A percentile compares a stretch with the other conserved stretches of the same genome.
phyloP scores from a whole-genome alignment of 1,140 invertebrate genomes.

The Dinothrombium tinctorium region DNA sequence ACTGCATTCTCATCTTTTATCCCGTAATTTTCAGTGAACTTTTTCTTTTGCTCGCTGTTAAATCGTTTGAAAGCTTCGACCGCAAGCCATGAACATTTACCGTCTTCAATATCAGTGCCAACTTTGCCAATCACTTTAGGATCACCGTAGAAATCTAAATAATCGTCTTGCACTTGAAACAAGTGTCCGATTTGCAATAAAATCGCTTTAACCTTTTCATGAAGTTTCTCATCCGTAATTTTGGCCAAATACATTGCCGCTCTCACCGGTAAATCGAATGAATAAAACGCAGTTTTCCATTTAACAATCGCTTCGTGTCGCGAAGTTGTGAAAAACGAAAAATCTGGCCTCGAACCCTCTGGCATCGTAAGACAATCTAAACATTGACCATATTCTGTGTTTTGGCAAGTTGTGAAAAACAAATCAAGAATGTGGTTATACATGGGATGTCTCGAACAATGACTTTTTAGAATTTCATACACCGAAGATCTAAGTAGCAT shows the following conservation, averaged over 20 bases:
- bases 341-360: conserved; percentile 20
- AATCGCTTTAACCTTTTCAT: conserved; percentile 47
- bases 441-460: conserved; percentile 49
- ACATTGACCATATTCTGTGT: conserved; percentile 29
- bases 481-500: conserved; percentile 51
- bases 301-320: conserved; percentile 71
- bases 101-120: conserved; percentile 30
- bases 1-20: neutral
- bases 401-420: too few species aligned
- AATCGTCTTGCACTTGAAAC: conserved; percentile 67
- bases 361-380: conserved; percentile 25
- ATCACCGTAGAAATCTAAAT: conserved; percentile 29
- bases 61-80: conserved; percentile 21
- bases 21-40: conserved; percentile 28
- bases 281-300: conserved; percentile 86
- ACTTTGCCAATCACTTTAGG: conserved; percentile 29
- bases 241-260: conserved; percentile 50
- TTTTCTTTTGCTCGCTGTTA: conserved; percentile 39
- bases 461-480: conserved; percentile 46
- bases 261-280: conserved; percentile 39
- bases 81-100: conserved; percentile 31
- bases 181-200: conserved; percentile 85
- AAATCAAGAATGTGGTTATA: conserved; percentile 56
- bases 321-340: conserved; percentile 33
- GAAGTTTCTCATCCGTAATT: conserved; percentile 3